Evolutionary conservation across 2,888 invertebrate species (phyloP), one percentile per base, ranked within the genome.

Genomic region (Iphiclides podalirius): DNA sequence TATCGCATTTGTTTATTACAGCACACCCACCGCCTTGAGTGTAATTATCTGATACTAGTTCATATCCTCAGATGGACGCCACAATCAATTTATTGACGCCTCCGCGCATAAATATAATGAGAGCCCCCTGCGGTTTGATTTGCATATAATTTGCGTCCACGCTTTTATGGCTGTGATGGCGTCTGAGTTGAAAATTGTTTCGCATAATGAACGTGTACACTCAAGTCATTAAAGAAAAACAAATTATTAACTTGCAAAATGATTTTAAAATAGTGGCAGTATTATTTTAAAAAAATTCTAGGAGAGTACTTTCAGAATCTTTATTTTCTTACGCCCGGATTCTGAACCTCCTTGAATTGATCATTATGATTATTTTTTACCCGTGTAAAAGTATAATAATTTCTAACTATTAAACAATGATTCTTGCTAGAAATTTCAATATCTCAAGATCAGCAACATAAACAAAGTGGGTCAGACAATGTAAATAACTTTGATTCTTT

Each of bases 81-180:
- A 26, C 28, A 40, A 35, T 26, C 35, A 28, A 23, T 40, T 40
- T 47, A 47, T 40, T 35, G 47, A 47, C 47, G 47, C 35, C 40
- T 16, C 17, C 35, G 47, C 47, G 16, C 26, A 35, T 40, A 12
- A 34, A 35, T 26, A 17, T 47, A 35, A 47, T 44, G 26, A 44
- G 15, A 35, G 40, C 12, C 12, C 35, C 39, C 26, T 47, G 47
- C 31, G 31, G 40, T 47, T 47, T 12, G 26, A 47, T 28, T 40
- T 47, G 16, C 47, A 47, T 47, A 17, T 47, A 35, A 47, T 47
- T 47, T 17, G 40, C 40, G 26, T 34, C 12, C 26, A 12, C 15
- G 8, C 8, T 15, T 31, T 31, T 16, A 40, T 17, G 31, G 31
- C 11, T 31, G 31, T 31, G 31, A 31, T 31, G 31, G 31, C n/a